phyloP scores from a whole-genome alignment of 2,888 invertebrate species.

The Clitarchus hookeri region DNA sequence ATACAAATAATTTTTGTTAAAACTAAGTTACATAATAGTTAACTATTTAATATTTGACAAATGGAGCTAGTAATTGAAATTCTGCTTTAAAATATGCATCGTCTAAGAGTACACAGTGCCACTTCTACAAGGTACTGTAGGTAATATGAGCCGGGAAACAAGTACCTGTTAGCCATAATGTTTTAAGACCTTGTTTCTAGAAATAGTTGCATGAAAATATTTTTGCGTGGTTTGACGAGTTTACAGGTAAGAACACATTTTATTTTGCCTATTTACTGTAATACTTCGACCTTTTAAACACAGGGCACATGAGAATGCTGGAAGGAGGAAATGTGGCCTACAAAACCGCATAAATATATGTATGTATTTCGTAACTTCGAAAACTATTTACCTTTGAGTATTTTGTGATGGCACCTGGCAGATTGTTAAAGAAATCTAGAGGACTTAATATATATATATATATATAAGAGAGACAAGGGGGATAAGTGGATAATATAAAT shows the following conservation, averaged over 20 bases:
- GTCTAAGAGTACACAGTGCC: slow-evolving; percentile 2
- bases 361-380: neutral
- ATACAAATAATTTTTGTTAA: too few relatives aligned
- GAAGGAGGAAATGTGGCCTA: neutral
- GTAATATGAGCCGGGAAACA: neutral
- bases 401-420: neutral
- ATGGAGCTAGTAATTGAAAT: neutral
- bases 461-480: too few relatives aligned
- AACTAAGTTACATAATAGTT: too few relatives aligned
- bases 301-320: neutral
- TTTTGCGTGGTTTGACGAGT: neutral
- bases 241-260: neutral
- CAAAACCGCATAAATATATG: neutral
- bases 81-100: neutral
- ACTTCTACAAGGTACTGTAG: neutral
- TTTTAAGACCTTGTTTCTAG: neutral
- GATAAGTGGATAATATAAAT: too few relatives aligned
- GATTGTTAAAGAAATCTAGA: neutral
- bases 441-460: too few relatives aligned
- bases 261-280: neutral
- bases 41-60: too few relatives aligned
- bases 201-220: neutral
- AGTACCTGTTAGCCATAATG: neutral
- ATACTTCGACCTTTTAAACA: neutral
- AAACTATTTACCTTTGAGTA: neutral